Evolutionary conservation across 2,888 invertebrate genomes (phyloP).

Genomic region (Strigamia maritima): DNA sequence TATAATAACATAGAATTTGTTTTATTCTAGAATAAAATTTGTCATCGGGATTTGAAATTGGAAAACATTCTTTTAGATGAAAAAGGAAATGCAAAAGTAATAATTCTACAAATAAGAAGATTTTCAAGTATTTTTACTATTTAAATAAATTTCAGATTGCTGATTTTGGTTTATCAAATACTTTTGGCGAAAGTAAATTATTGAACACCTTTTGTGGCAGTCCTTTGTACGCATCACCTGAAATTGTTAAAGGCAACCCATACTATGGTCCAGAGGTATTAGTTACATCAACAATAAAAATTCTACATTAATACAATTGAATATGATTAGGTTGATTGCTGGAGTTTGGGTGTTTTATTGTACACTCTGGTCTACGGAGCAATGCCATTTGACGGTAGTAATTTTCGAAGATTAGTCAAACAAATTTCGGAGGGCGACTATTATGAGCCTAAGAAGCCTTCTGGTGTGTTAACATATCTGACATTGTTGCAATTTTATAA

Average conservation of each 20-base stretch:
- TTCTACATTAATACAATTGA: too few species aligned
- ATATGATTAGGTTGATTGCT: slow-evolving; percentile 59
- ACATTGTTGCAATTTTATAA: too few species aligned
- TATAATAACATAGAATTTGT: too few species aligned
- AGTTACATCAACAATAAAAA: not conserved
- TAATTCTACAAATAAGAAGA: too few species aligned
- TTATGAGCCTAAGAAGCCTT: slow-evolving; percentile 91
- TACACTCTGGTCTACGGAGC: slow-evolving; percentile 98
- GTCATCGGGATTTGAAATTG: slow-evolving; percentile 91
- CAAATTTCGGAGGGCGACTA: slow-evolving; percentile 97
- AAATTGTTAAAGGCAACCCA: slow-evolving; percentile 94
- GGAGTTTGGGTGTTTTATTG: slow-evolving; percentile 92
- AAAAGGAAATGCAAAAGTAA: slow-evolving; percentile 88
- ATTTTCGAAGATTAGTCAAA: slow-evolving; percentile 92
- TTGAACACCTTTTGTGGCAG: slow-evolving; percentile 94
- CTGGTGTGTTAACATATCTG: slow-evolving; percentile 61
- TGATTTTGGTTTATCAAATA: slow-evolving; percentile 97
- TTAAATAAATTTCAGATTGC: slow-evolving; percentile 69
- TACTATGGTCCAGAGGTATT: slow-evolving; percentile 92
- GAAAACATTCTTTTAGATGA: slow-evolving; percentile 93
- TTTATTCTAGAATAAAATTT: slow-evolving; percentile 79
- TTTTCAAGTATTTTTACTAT: too few species aligned
- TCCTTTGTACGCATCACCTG: slow-evolving; percentile 93
- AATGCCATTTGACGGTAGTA: slow-evolving; percentile 98
- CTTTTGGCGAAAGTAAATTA: slow-evolving; percentile 81